These are phyloP conservation scores for Melolontha melolontha DNA, from an alignment of 2,888 invertebrate genomes.

Conservation along the genomic window DNA sequence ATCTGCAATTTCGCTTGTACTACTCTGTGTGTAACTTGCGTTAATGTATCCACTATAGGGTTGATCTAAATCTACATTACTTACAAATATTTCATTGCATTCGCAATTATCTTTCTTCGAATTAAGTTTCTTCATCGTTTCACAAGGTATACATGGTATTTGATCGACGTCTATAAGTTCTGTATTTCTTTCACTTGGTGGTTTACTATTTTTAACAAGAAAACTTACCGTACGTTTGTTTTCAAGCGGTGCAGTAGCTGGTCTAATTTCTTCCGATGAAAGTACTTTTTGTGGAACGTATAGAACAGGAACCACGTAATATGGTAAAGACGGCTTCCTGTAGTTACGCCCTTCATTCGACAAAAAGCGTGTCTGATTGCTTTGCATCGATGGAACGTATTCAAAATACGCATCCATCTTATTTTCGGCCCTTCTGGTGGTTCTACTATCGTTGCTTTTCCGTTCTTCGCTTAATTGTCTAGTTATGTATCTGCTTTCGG, in stretches of 20 bases:
- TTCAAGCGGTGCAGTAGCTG: not conserved
- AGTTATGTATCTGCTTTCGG: not conserved
- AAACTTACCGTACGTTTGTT: conserved; percentile 21
- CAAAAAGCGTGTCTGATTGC: not conserved
- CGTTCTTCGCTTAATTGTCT: conserved; percentile 3
- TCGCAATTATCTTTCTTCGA: not conserved
- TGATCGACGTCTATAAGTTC: conserved; percentile 15
- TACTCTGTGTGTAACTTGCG: conserved; percentile 15
- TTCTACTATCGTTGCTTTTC: not conserved
- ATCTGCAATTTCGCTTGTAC: conserved; percentile 23
- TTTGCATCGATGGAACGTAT: conserved; percentile 12
- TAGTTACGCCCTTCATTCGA: not conserved
- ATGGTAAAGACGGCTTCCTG: conserved; percentile 42
- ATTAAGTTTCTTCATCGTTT: not conserved
- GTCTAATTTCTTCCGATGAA: conserved; percentile 39
- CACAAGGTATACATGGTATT: conserved; percentile 24
- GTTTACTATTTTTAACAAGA: conserved; percentile 8
- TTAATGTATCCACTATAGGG: conserved; percentile 24
- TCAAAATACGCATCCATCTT: conserved; percentile 11
- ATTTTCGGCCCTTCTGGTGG: not conserved
- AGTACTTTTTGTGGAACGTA: conserved; percentile 50
- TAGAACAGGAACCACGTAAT: conserved; percentile 51
- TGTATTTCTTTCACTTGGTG: conserved; percentile 1
- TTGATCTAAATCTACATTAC: conserved; percentile 18
- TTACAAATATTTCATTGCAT: conserved; percentile 2